Evolutionary conservation across 2,113 vertebrate genomes (phyloP).

Genomic region (Callithrix jacchus): DNA sequence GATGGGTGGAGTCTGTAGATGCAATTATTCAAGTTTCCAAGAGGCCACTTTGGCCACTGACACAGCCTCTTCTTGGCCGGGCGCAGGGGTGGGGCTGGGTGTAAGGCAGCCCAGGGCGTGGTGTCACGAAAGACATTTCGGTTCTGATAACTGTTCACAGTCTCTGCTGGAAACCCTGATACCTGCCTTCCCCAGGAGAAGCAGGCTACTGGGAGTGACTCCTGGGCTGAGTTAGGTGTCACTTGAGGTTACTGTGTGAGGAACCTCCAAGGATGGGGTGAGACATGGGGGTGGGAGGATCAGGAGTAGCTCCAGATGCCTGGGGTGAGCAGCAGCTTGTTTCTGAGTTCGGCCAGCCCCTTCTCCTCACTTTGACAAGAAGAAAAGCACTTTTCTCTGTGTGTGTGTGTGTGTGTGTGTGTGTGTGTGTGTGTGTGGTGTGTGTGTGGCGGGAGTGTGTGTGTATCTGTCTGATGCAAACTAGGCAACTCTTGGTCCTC

Average conservation of each 20-base stretch:
- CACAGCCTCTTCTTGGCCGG: conserved; percentile 3
- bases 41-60: conserved; percentile 30
- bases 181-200: neutral
- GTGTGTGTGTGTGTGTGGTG: neutral
- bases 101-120: neutral
- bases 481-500: neutral
- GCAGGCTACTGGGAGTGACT: neutral
- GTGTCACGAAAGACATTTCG: neutral
- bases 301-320: neutral
- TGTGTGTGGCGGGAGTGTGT: neutral
- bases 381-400: neutral
- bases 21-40: conserved; percentile 39
- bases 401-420: neutral
- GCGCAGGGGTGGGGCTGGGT: neutral
- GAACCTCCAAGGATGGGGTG: neutral
- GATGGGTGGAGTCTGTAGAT: conserved; percentile 50
- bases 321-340: neutral
- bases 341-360: neutral
- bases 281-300: neutral
- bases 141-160: neutral
- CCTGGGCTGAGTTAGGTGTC: neutral
- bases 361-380: neutral
- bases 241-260: neutral
- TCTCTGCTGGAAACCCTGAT: neutral
- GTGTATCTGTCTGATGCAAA: neutral